Conservation (phyloP, 2,113 vertebrate species). For the Pogonocichla stellata region DNA sequence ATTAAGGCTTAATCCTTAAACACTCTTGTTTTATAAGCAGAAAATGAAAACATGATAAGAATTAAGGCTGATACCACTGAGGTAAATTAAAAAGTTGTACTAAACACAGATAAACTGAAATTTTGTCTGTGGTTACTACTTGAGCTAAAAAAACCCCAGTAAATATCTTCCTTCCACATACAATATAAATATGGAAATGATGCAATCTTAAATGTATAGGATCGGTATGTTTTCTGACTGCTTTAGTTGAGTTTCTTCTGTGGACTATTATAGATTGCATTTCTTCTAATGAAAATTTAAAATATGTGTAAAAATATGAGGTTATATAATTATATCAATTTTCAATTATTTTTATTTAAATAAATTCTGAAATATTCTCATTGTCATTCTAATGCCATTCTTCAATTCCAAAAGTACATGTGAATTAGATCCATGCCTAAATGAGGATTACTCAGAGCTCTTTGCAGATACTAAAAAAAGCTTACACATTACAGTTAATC, state of each 20-base stretch:
- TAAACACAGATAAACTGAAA: neutral
- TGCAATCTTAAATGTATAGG: neutral
- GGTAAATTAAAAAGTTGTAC: neutral
- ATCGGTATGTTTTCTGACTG: constrained; percentile 18
- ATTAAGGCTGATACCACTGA: neutral
- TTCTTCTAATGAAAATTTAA: constrained; percentile 42
- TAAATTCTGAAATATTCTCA: constrained; percentile 46
- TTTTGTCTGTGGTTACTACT: constrained; percentile 19
- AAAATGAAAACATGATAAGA: neutral
- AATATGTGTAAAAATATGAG: neutral
- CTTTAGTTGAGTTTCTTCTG: constrained; percentile 32
- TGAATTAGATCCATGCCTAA: constrained; percentile 55
- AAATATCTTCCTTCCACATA: constrained; percentile 2
- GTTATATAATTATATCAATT: constrained; percentile 49
- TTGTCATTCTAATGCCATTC: constrained; percentile 63
- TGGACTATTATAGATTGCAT: neutral
- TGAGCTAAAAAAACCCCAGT: constrained; percentile 37
- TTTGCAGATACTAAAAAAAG: constrained; percentile 61
- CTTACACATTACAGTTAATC: constrained; percentile 53
- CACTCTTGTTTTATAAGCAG: neutral
- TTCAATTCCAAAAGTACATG: constrained; percentile 51
- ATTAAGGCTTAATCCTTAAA: neutral
- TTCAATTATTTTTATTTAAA: constrained; percentile 64
- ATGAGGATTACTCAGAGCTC: constrained; percentile 59
- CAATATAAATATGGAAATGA: neutral